Evolutionary conservation across 2,113 vertebrate genomes (phyloP), one percentile per base, ranked within the genome.

Genomic region (Anarhynchus alexandrinus): DNA sequence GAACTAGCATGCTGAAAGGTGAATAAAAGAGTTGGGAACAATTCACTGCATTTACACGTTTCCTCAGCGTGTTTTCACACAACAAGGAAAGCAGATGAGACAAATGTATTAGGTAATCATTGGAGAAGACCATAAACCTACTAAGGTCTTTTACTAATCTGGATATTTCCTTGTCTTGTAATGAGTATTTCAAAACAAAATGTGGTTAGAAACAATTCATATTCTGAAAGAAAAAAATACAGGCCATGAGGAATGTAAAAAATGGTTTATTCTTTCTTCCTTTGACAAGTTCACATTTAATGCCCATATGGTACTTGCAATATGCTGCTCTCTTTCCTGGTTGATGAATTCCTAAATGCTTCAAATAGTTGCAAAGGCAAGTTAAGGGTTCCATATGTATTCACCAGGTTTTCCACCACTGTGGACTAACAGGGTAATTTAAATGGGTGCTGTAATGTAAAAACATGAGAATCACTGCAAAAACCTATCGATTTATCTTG

Each of bases 61-160:
- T 98, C 98, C 98, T 98, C 86, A 62, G 82, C 96, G 96, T 98
- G 96, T 98, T 98, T 98, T 98, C 94, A 97, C 95, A 98, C 97
- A 97, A 96, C 93, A 96, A 95, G 97, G 95, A 97, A 97, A 97
- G 95, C 94, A 97, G 96, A 97, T 94, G 96, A 97, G 97, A 94
- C 96, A 97, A 97, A 97, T 59, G 91, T 77, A 97, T 97, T 97
- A 96, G 96, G 95, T 97, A 96, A 98, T 98, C 66, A 20, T 57
- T 90, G 87, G 87, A 96, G 96, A 80, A 74, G 43, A 82, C 74
- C 14, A 3, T 92, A 95, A 86, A 96, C 85, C 80, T 86, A 18
- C 93, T 80, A 82, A 94, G 72, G 36, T 66, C 94, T 97, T 97
- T 93, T 91, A 88, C 66, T 40, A 90, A 96, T 36, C 90, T 95